Conservation (phyloP, 1,140 invertebrate genomes). For the Brachionus koreanus region DNA sequence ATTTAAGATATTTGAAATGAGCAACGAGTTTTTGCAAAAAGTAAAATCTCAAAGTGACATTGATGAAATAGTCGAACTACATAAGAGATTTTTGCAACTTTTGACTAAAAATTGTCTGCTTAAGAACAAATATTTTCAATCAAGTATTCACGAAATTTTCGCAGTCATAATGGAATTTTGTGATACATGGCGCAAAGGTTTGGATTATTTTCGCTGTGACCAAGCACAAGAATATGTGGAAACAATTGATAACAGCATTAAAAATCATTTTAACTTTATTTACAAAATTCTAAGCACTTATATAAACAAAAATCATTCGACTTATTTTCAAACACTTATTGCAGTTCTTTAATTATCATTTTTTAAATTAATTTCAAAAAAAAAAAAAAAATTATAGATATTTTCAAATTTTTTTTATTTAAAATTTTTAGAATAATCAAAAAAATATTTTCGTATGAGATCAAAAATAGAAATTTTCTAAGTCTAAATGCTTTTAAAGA, state of each 20-base stretch:
- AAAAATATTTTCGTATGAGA: no score
- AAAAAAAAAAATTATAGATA: no score
- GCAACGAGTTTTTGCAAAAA: constrained; percentile 23
- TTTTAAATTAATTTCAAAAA: no score
- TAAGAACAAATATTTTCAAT: constrained; percentile 42
- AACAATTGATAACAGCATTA: background rate
- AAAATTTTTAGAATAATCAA: no score
- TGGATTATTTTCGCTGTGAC: background rate
- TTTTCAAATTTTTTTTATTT: no score
- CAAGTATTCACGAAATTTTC: constrained; percentile 20
- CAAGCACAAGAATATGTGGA: background rate
- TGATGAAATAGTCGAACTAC: constrained; percentile 28
- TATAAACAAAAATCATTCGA: constrained; percentile 40
- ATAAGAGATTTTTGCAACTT: background rate
- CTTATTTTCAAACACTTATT: constrained; percentile 38
- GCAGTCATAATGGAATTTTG: constrained; percentile 22
- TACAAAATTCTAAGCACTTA: constrained; percentile 21
- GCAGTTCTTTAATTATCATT: background rate
- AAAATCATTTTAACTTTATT: constrained; percentile 29
- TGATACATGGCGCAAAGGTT: constrained; percentile 33
- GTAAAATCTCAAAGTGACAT: constrained; percentile 29
- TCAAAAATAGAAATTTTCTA: no score
- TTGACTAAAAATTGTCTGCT: constrained; percentile 26
- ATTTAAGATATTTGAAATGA: constrained; percentile 29
- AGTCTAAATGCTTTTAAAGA: no score